These are phyloP conservation scores for Leistus spinibarbis DNA, from an alignment of 2,888 invertebrate genomes.

Conservation along the genomic window DNA sequence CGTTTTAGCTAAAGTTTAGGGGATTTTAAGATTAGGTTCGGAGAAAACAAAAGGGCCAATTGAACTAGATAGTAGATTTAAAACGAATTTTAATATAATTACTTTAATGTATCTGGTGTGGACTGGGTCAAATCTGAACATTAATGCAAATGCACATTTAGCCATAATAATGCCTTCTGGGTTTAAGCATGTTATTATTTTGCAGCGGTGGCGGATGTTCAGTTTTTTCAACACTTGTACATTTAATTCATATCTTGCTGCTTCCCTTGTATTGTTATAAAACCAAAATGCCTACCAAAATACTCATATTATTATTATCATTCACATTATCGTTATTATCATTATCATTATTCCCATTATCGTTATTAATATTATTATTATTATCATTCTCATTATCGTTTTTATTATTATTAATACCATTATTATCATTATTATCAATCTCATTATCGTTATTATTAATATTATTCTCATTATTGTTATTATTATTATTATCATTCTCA, in stretches of 20 bases:
- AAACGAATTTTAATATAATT: neutral
- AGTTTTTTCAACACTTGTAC: neutral
- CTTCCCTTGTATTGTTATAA: slow-evolving; percentile 12
- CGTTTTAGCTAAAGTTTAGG: no score
- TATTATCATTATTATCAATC: no score
- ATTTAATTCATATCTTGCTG: slow-evolving; percentile 1
- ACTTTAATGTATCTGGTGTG: neutral
- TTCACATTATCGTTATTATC: neutral
- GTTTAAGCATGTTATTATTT: slow-evolving; percentile 10
- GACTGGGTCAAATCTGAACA: slow-evolving; percentile 13
- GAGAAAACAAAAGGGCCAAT: no score
- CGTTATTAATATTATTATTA: no score
- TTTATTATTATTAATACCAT: no score
- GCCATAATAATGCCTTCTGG: neutral
- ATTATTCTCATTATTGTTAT: no score
- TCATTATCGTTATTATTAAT: no score
- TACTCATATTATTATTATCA: neutral
- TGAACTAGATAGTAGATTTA: no score
- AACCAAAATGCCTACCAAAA: slow-evolving; percentile 13
- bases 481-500: no score
- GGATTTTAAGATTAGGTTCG: no score
- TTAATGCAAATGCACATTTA: neutral
- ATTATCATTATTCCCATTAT: no score
- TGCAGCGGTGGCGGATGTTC: neutral
- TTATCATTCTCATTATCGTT: no score